phyloP scores from a whole-genome alignment of 2,888 invertebrate species.

The Tuberolachnus salignus region DNA sequence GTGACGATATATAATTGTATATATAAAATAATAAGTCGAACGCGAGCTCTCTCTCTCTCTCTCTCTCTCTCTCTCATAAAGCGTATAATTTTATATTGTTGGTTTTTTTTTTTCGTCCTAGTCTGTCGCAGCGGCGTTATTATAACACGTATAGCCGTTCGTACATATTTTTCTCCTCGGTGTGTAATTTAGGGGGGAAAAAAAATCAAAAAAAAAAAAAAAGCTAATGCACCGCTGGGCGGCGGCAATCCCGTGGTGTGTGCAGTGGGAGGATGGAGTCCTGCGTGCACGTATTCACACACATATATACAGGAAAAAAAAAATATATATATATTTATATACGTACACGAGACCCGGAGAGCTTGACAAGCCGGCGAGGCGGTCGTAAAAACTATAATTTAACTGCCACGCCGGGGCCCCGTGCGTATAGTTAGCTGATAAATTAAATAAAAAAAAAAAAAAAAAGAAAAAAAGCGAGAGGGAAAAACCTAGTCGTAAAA shows the following conservation, averaged over 20 bases:
- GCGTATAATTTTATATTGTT: neutral
- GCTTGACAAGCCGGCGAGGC: constrained; percentile 49
- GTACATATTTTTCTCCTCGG: constrained; percentile 19
- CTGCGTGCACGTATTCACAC: neutral
- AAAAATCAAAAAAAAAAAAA: constrained; percentile 4
- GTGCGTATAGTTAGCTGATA: constrained; percentile 52
- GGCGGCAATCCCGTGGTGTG: constrained; percentile 18
- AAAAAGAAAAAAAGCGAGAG: neutral
- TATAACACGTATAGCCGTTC: neutral
- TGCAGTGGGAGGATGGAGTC: constrained; percentile 46
- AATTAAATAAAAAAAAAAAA: constrained; percentile 58
- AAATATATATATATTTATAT: neutral
- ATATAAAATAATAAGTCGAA: no score
- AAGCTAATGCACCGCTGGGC: constrained; percentile 29
- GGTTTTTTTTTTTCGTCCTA: neutral
- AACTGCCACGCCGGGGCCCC: constrained; percentile 27
- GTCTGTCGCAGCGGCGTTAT: neutral
- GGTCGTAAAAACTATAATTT: constrained; percentile 56
- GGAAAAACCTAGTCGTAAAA: constrained; percentile 47
- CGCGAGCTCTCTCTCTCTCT: no score
- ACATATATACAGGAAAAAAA: neutral
- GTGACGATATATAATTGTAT: no score
- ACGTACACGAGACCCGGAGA: constrained; percentile 21
- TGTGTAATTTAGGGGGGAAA: constrained; percentile 32
- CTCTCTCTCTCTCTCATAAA: no score